A percentile compares a stretch with the other conserved stretches of the same genome.
Conservation (phyloP, 1,140 invertebrate species). For the Danaus melanippus region DNA sequence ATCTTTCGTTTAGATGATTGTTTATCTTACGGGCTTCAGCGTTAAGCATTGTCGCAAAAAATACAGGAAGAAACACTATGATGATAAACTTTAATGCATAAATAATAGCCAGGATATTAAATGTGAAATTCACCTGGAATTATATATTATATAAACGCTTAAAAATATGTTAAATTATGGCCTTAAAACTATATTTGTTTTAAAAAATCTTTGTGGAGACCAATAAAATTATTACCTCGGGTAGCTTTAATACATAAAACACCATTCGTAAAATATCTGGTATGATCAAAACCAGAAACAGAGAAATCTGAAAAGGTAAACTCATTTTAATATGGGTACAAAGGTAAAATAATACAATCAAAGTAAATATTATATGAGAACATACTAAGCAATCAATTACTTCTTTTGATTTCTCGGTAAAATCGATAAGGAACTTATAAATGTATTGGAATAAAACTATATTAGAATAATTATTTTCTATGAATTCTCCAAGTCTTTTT, state of each 20-base stretch:
- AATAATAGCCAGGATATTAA: neutral
- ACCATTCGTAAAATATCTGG: constrained; percentile 2
- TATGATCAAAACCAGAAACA: constrained; percentile 2
- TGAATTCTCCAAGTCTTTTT: no score
- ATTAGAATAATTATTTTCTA: neutral
- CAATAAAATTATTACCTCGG: constrained; percentile 1
- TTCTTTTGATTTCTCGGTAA: constrained; percentile 2
- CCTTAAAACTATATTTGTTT: no score
- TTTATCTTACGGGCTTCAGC: constrained; percentile 7
- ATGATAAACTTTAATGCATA: neutral
- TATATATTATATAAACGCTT: no score
- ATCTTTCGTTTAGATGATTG: constrained; percentile 1
- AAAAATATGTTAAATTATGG: no score
- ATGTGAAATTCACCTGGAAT: neutral
- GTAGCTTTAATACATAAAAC: neutral
- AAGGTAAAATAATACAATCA: no score
- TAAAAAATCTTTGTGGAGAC: neutral
- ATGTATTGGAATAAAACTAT: constrained; percentile 2
- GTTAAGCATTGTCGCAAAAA: neutral
- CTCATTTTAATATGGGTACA: no score
- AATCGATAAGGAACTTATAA: constrained; percentile 3
- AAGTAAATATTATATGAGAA: neutral
- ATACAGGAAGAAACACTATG: constrained; percentile 1
- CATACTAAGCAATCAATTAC: constrained; percentile 4
- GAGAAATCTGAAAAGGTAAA: no score